These are phyloP conservation scores for Puffinus mauretanicus DNA, from an alignment of 2,113 vertebrate genomes.

Conservation along the genomic window DNA sequence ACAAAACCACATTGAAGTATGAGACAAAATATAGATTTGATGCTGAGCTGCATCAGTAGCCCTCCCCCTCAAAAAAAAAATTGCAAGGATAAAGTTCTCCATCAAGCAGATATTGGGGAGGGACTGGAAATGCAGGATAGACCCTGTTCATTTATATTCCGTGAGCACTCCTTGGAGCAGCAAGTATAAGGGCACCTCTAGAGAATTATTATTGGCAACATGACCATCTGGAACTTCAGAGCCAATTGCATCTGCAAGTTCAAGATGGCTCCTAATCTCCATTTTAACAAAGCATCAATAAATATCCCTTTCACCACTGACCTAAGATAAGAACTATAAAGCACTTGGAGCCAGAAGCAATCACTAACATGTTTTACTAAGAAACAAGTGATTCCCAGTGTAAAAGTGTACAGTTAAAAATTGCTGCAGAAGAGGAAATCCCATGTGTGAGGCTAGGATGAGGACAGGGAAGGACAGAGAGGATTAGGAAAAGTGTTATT, in stretches of 20 bases:
- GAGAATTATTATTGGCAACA: neutral
- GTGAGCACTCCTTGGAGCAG: neutral
- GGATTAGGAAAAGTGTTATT: neutral
- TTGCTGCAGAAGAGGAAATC: neutral
- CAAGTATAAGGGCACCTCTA: neutral
- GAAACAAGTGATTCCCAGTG: neutral
- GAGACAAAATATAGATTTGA: neutral
- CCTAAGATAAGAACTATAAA: neutral
- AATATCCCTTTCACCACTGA: neutral
- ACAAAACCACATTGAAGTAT: fast-evolving
- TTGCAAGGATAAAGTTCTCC: neutral
- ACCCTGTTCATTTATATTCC: neutral
- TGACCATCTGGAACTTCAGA: neutral
- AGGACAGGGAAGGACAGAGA: neutral
- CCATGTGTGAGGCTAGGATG: neutral
- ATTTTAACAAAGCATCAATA: neutral
- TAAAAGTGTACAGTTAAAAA: neutral
- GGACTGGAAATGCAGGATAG: neutral
- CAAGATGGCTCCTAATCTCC: neutral
- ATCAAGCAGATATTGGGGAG: neutral
- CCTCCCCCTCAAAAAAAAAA: no score
- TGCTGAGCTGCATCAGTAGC: neutral
- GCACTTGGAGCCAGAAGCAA: neutral
- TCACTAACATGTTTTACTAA: no score
- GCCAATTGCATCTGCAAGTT: neutral